Evolutionary conservation across 1,140 invertebrate species (phyloP).

Genomic region (Himalopsyche phryganea): DNA sequence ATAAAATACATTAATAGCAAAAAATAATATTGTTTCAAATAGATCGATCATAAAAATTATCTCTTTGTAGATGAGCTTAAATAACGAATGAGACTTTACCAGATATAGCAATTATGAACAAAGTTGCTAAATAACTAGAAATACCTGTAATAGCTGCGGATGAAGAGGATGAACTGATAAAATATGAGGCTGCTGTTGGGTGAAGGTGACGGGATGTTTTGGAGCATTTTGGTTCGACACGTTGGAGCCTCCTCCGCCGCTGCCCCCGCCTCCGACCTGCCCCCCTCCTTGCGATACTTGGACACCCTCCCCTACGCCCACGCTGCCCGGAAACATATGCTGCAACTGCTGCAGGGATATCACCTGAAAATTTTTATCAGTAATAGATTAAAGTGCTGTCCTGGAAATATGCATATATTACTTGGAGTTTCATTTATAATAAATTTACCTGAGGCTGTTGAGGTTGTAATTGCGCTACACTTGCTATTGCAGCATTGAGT

Average conservation of each 20-base stretch:
- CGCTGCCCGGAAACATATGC: conserved; percentile 23
- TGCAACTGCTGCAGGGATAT: conserved; percentile 51
- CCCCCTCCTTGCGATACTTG: conserved; percentile 6
- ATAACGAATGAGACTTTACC: too few species aligned
- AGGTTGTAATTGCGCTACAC: conserved; percentile 45
- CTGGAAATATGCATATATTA: conserved; percentile 7
- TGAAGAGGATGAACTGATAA: conserved; percentile 50
- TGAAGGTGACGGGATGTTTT: conserved; percentile 42
- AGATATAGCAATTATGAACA: too few species aligned
- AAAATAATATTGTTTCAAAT: conserved; percentile 4
- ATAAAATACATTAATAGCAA: too few species aligned
- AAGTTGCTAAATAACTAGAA: too few species aligned
- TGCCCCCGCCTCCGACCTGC: not conserved
- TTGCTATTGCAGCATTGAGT: conserved; percentile 49
- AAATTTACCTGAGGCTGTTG: conserved; percentile 39
- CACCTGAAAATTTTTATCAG: conserved; percentile 37
- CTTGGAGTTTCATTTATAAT: not conserved
- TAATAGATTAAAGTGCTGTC: not conserved
- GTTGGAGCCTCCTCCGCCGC: not conserved
- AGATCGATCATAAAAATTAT: too few species aligned
- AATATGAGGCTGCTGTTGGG: conserved; percentile 46
- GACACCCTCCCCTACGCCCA: conserved; percentile 11
- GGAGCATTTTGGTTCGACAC: not conserved
- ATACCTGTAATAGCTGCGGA: conserved; percentile 48
- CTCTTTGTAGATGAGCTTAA: too few species aligned